Evolutionary conservation across 2,113 vertebrate genomes (phyloP).

Genomic region (Burhinus oedicnemus): DNA sequence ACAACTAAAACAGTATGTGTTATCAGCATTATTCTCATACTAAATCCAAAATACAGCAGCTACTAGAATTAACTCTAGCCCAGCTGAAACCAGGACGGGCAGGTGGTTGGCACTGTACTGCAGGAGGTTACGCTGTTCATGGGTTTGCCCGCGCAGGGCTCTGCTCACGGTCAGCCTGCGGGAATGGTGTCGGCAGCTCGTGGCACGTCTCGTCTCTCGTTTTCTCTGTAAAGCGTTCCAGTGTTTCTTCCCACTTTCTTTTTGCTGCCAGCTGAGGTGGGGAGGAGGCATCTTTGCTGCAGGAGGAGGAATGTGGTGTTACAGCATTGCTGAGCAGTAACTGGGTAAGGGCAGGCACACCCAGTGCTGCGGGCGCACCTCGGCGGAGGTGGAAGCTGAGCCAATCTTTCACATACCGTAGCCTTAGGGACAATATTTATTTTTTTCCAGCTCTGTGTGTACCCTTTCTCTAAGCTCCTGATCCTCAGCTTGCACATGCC

Average conservation of each 20-base stretch:
- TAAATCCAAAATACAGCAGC: background rate
- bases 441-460: background rate
- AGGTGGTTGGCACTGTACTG: fast-evolving
- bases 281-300: background rate
- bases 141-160: fast-evolving
- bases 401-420: background rate
- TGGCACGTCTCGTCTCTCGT: fast-evolving
- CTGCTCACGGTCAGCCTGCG: fast-evolving
- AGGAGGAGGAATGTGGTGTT: constrained; percentile 10
- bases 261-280: background rate
- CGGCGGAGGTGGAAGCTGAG: background rate
- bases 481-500: fast-evolving
- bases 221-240: fast-evolving
- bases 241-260: background rate
- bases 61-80: background rate
- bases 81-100: background rate
- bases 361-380: constrained; percentile 18
- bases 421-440: background rate
- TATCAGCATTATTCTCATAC: background rate
- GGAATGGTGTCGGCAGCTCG: fast-evolving
- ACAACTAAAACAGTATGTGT: background rate
- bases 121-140: fast-evolving
- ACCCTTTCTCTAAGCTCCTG: background rate
- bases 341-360: background rate
- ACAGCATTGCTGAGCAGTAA: background rate